Evolutionary conservation across 92 coral and sea anemone species (phyloP).

Genomic region (Epizoanthus ramosus): DNA sequence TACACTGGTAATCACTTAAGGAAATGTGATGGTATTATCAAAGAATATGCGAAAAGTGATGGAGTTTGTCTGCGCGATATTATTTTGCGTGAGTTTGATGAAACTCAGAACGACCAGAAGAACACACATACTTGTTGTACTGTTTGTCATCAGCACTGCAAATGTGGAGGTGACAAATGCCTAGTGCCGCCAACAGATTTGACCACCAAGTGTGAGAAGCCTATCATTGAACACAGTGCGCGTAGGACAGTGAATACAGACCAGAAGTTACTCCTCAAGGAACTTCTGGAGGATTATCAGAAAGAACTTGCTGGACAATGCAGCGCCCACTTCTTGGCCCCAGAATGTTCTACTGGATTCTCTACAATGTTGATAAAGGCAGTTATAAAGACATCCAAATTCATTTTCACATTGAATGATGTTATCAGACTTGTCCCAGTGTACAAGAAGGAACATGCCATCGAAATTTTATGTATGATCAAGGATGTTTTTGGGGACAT

Average conservation of each 20-base stretch:
- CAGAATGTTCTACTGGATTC: conserved; percentile 62
- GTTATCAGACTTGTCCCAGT: conserved; percentile 49
- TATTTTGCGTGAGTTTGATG: conserved; percentile 44
- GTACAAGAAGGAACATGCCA: conserved; percentile 51
- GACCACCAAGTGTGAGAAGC: background rate
- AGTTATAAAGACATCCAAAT: conserved; percentile 54
- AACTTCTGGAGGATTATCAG: conserved; percentile 53
- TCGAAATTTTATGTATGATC: conserved; percentile 50
- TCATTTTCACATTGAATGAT: conserved; percentile 43
- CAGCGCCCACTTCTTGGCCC: conserved; percentile 37
- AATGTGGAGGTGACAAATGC: conserved; percentile 40
- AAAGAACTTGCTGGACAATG: conserved; percentile 25
- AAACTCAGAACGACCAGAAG: background rate
- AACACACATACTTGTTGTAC: conserved; percentile 46
- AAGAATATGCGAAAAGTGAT: conserved; percentile 34
- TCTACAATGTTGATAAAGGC: conserved; percentile 35
- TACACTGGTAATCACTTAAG: conserved; percentile 38
- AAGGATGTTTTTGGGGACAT: conserved; percentile 55
- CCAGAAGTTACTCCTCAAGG: conserved; percentile 35
- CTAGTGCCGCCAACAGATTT: conserved; percentile 5
- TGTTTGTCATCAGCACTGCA: conserved; percentile 41
- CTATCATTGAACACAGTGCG: no score
- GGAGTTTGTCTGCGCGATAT: conserved; percentile 35
- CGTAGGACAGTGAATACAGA: background rate
- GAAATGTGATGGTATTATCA: conserved; percentile 52